Base-by-base conservation (phyloP, 2,113 vertebrate species). In the Vicugna pacos region DNA sequence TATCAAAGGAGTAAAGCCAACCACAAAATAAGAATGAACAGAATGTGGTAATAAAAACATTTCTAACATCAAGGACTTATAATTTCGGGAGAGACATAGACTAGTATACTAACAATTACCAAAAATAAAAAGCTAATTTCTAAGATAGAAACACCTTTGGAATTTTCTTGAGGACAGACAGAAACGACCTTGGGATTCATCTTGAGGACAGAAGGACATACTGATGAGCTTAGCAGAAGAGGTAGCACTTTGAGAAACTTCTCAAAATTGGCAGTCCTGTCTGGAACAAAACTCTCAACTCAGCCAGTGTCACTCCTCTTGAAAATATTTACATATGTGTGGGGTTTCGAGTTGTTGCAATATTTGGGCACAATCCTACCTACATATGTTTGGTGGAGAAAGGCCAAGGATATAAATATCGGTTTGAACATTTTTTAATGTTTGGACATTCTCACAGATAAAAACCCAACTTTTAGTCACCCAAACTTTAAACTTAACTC, bases 41-140 rank as follows among this genome's bases (percentile, higher is more conserved):
- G 38, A 42, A 42, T 42, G 38, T 42, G 38, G 38, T 42, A 42
- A 69, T 62, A 75, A 87, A 96, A 89, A 81, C 4, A 77, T 42
- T 52, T 58, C 19, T 48, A 88, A 50, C 2, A 2, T 48, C 54
- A 73, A 67, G 19, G 10, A 50, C 22, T 46, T 32, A 19, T 42
- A 28, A 73, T 42, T 88, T 95, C 76, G 4, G 8, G 58, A 87
- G 9, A 91, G 28, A 89, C 1, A 35, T 16, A 90, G 54, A 69
- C 14, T 73, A 81, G 12, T 54, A 84, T 48, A 56, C 30, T 77
- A 90, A 94, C 11, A 62, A 26, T 89, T 92, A 50, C 22, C 20
- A 60, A 88, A 94, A 79, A 85, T 11, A 83, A 76, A 48, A 87
- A 24, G 24, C 46, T 88, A 70, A 73, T 60, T 38, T 93, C 56